Conservation (phyloP, 1,140 invertebrate genomes). For the Hylaeus anthracinus region DNA sequence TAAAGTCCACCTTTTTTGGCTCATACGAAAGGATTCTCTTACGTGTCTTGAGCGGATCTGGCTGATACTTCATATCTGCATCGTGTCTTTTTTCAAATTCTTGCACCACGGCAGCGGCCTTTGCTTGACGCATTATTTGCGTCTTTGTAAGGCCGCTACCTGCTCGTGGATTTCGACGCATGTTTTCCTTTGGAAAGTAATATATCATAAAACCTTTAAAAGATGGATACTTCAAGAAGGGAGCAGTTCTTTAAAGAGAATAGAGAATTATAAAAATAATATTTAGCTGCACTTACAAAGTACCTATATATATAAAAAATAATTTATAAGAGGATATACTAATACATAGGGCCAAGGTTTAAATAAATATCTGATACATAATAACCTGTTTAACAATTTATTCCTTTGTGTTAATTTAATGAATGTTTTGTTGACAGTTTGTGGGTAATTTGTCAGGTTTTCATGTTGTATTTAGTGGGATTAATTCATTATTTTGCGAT, state of each 20-base stretch:
- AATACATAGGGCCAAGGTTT: not conserved
- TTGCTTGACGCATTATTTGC: constrained; percentile 56
- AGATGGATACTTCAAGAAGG: not conserved
- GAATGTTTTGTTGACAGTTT: not conserved
- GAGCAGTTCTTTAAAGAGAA: not conserved
- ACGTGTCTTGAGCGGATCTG: not conserved
- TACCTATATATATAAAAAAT: too few species aligned
- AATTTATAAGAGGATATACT: not conserved
- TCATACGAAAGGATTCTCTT: not conserved
- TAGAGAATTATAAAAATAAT: not conserved
- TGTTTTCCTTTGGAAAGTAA: constrained; percentile 13
- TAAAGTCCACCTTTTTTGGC: constrained; percentile 65
- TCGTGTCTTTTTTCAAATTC: constrained; percentile 13
- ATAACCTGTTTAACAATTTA: constrained; percentile 31
- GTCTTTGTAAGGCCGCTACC: constrained; percentile 53
- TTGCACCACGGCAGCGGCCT: constrained; percentile 41
- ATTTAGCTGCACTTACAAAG: not conserved
- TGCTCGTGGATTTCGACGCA: constrained; percentile 23
- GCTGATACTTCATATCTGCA: not conserved
- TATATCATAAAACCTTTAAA: not conserved
- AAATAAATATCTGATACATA: not conserved
- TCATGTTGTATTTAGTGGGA: not conserved
- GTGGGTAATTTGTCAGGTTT: not conserved
- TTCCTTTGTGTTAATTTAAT: not conserved
- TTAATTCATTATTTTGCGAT: not conserved